These are phyloP conservation scores for Hydrolagus affinis DNA, from an alignment of 2,113 vertebrate genomes.

Conservation along the genomic window DNA sequence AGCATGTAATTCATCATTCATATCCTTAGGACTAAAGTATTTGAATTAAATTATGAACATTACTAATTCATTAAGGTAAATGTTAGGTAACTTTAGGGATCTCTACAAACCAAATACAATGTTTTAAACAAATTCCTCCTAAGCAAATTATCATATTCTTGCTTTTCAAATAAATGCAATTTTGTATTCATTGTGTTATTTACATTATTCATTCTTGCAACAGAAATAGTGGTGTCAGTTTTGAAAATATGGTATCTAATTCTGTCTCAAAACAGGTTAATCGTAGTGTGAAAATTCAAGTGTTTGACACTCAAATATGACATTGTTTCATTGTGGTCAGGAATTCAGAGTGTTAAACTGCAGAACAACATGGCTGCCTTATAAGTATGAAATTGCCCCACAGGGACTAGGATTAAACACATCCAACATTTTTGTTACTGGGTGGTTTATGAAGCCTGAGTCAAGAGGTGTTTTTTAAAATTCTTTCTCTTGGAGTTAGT, in stretches of 20 bases:
- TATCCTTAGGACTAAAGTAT: slow-evolving; percentile 5
- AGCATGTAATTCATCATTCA: slow-evolving; percentile 7
- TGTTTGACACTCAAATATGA: neutral
- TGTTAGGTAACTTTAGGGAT: slow-evolving; percentile 5
- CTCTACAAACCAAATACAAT: slow-evolving; percentile 7
- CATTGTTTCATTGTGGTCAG: neutral
- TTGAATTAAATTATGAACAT: neutral
- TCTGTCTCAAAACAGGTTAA: neutral
- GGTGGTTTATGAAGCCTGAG: no score
- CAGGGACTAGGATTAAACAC: neutral
- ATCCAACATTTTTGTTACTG: neutral
- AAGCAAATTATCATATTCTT: neutral
- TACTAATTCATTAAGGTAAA: slow-evolving; percentile 5
- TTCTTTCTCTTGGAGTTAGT: neutral
- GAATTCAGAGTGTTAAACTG: neutral
- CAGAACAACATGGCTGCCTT: neutral
- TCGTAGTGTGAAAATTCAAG: neutral
- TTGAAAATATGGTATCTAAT: neutral
- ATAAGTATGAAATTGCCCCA: neutral
- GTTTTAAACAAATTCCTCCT: slow-evolving; percentile 11
- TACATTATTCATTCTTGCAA: neutral
- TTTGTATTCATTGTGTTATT: no score
- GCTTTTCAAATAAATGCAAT: no score
- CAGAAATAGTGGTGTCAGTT: neutral
- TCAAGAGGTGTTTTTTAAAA: no score